phyloP scores from a whole-genome alignment of 2,888 invertebrate genomes.

The Isotomurus palustris region DNA sequence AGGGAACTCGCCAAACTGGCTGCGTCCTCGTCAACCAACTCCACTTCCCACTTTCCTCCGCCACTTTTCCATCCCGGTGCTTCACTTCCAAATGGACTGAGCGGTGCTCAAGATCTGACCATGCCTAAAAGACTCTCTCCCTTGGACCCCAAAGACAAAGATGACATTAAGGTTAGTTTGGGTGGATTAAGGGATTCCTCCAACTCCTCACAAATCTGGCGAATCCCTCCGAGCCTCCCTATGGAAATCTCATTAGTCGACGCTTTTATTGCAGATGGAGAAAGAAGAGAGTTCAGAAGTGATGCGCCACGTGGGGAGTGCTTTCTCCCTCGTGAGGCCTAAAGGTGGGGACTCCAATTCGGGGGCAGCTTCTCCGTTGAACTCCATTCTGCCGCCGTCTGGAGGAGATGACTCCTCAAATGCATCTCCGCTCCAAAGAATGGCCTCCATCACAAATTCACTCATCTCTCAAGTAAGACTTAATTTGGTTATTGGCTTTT shows the following conservation, averaged over 20 bases:
- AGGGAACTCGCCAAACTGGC: slow-evolving; percentile 87
- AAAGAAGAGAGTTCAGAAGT: slow-evolving; percentile 63
- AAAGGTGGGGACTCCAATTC: slow-evolving; percentile 58
- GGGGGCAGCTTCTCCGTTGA: slow-evolving; percentile 50
- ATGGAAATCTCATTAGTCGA: background rate
- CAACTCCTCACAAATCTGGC: too few species aligned
- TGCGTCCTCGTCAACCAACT: slow-evolving; percentile 40
- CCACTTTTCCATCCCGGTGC: slow-evolving; percentile 57
- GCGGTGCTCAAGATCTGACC: slow-evolving; percentile 73
- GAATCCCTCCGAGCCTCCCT: too few species aligned
- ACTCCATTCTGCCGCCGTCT: slow-evolving; percentile 73
- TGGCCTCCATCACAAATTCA: slow-evolving; percentile 97
- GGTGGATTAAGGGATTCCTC: background rate
- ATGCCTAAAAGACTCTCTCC: slow-evolving; percentile 61
- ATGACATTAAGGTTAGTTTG: slow-evolving; percentile 31
- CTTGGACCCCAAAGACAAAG: slow-evolving; percentile 53
- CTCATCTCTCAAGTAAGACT: slow-evolving; percentile 74
- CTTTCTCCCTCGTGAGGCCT: slow-evolving; percentile 82
- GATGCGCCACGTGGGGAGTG: slow-evolving; percentile 71
- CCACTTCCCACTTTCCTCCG: slow-evolving; percentile 68
- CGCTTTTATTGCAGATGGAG: slow-evolving; percentile 26
- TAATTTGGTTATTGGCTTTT: too few species aligned
- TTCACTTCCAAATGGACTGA: slow-evolving; percentile 50
- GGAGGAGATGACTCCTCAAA: slow-evolving; percentile 73
- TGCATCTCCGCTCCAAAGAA: slow-evolving; percentile 89